These are phyloP conservation scores for Boloria euphrosyne DNA, from an alignment of 2,888 invertebrate genomes.

Conservation along the genomic window DNA sequence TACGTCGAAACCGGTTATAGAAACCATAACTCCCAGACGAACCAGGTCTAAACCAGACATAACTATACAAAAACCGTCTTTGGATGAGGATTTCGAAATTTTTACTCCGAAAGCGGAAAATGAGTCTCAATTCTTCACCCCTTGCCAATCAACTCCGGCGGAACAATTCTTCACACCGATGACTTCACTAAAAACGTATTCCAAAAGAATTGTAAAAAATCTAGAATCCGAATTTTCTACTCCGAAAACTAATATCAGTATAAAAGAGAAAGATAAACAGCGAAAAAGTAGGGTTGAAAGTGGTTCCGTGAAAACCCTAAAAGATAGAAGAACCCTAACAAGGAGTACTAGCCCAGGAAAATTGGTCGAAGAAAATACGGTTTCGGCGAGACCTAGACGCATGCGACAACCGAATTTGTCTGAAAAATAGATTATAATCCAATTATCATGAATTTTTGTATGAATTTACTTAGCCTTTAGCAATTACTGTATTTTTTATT, in stretches of 20 bases:
- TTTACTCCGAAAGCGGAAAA: constrained; percentile 44
- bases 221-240: constrained; percentile 64
- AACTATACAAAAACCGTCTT: constrained; percentile 45
- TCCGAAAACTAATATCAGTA: constrained; percentile 41
- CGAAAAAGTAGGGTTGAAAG: constrained; percentile 28
- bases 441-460: no score
- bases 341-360: constrained; percentile 66
- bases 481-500: no score
- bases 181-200: constrained; percentile 60
- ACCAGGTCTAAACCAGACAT: constrained; percentile 48
- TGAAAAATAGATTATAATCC: constrained; percentile 32
- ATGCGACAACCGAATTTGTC: constrained; percentile 42
- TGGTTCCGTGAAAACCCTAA: constrained; percentile 36
- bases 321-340: constrained; percentile 48
- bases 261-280: constrained; percentile 5
- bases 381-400: constrained; percentile 45
- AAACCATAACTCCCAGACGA: constrained; percentile 58
- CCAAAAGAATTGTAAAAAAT: constrained; percentile 62
- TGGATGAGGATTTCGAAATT: constrained; percentile 34
- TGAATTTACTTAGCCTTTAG: no score
- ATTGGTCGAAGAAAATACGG: constrained; percentile 44
- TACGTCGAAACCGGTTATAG: constrained; percentile 53
- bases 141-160: constrained; percentile 47
- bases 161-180: constrained; percentile 69
- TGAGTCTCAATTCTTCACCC: constrained; percentile 56